Base-by-base conservation (phyloP, 2,113 vertebrate genomes). In the Dissostichus mawsoni region DNA sequence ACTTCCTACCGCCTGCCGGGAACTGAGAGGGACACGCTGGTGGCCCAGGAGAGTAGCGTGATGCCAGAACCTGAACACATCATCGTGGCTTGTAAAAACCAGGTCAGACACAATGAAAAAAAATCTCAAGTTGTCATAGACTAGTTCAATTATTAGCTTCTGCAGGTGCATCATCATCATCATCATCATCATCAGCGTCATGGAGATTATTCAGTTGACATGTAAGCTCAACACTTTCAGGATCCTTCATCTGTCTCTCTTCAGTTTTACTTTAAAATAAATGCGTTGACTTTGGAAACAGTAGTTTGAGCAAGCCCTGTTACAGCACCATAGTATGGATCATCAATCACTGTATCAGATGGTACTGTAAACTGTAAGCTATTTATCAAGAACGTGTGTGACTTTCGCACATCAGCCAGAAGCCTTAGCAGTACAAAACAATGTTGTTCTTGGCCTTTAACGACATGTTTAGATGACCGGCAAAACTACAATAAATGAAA, bases 31-130 rank as follows among this genome's bases (percentile, higher is more conserved):
- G 98, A 99, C 83, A 98, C 96, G 0, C 92, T 99, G 0, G 98
- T 99, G 86, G 96, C 96, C 62, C 97, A 97, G 95, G 96, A 96
- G 90, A 98, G 96, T 91, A 96, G 92, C 0, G 83, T 98, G 87
- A 98, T 98, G 98, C 97, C 97, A 9, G 98, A 98, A 80, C 97
- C 97, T 8, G 97, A 99, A 80, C 98, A 99, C 66, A 93, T 99
- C 72, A 98, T 99, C 6, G 97, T 99, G 89, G 97, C 96, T 87
- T 99, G 96, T 89, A 96, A 96, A 88, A 98, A 97, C 90, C 98
- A 99, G 97, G 98, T 99, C 83, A 92, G 94, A 70, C 56, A 57
- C 3, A 23, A 11, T 47, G 23, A 65, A 56, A 89, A 57, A 23
- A 67, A 11, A 48, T 66, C 7, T 16, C n/a, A 12, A 17, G 14